Base-by-base conservation (phyloP, 2,888 invertebrate genomes). In the Spodoptera exigua region DNA sequence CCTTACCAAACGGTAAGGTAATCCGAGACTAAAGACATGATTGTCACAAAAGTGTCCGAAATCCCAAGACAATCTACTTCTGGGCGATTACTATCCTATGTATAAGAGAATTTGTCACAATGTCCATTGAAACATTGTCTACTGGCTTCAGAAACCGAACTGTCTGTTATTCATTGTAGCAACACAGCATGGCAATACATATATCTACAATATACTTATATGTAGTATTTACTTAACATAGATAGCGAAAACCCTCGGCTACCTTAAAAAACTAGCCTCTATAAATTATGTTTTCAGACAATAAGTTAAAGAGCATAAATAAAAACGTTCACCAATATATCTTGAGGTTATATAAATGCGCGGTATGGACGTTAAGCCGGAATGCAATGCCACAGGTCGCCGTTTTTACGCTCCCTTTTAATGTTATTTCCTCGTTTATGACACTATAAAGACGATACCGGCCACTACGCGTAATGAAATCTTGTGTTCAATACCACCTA, bases 401-500 rank as follows among this genome's bases (percentile, higher is more conserved):
- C 88, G 88, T 92, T 91, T 93, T 92, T 92, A 92, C 83, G 85
- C 78, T 83, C 88, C 82, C 82, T 87, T 87, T 91, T 93, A 92
- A 92, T 92, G 93, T 91, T 93, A 92, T 92, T 92, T 91, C 87
- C 86, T 75, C 90, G 88, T 94, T 93, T 93, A 94, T 92, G 92
- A 90, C 90, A 92, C 93, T 86, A 93, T 94, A 93, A 94, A 93
- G 90, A 84, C 90, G 90, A 91, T 91, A 89, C 89, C 86, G 89
- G 88, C 92, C 93, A 93, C 93, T 94, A 93, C 91, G 90, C 88
- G 92, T 94, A 94, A 94, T 94, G 93, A 94, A 94, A 94, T 92
- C 91, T 90, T 89, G 85, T 88, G 90, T 90, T 93, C 92, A 88
- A 92, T 93, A 91, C 87, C 85, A 83, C 76, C 77, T 65, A 83